Base-by-base conservation (phyloP, 2,888 invertebrate genomes). In the Lampropteryx suffumata region DNA sequence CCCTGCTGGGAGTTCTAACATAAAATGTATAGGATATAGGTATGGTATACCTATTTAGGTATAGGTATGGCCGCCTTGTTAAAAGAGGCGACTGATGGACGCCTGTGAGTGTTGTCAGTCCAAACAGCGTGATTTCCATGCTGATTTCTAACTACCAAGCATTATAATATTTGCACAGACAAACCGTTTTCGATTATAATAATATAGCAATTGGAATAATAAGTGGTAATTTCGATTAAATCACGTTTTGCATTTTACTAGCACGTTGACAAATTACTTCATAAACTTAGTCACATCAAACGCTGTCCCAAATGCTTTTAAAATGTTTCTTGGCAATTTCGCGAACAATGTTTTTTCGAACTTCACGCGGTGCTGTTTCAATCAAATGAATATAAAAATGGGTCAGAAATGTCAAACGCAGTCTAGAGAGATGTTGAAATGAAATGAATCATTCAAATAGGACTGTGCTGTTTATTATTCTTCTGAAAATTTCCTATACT, bases 371-470 rank as follows among this genome's bases (percentile, higher is more conserved):
- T 46, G 14, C 36, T 37, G 37, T 50, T 42, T 43, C 36, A 43
- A 47, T 43, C 35, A 46, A 57, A 50, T 24, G 35, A 44, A 43
- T 36, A 52, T 39, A 34, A 50, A 59, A 54, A 50, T 56, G 44
- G 55, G 58, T 49, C 54, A 58, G 49, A 34, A 46, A 36, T 26
- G 37, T 48, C 14, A 41, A 50, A 60, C 9, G 45, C 48, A 21
- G 8, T 44, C n/a, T n/a, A n/a, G 21, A 12, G 37, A 40, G 43
- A 49, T 42, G 52, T 46, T 32, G 32, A 47, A 44, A 33, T 14
- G 24, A 29, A 47, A 52, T 58, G 42, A 54, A 58, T 52, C 53
- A 50, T 46, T 32, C 32, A 46, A n/a, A n/a, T n/a, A n/a, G n/a
- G n/a, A n/a, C n/a, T 45, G 10, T 30, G 14, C 14, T 36, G 8